Percentiles rank a stretch among this genome's conserved stretches.
These are phyloP conservation scores for Drosophila subquinaria DNA, from an alignment of 2,888 invertebrate genomes.

Conservation along the genomic window DNA sequence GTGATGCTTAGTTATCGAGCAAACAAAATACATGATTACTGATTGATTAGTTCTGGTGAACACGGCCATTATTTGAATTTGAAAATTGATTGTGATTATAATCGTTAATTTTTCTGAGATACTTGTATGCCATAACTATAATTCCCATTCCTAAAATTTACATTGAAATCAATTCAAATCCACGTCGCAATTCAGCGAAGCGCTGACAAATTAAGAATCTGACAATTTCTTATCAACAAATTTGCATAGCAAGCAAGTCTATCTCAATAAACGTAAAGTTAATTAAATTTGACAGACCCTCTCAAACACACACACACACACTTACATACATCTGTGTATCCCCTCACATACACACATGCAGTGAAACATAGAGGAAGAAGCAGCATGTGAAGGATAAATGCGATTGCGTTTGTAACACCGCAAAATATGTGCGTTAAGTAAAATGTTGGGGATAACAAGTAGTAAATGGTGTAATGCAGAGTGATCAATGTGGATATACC, in stretches of 20 bases:
- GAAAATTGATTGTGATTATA: too few species aligned
- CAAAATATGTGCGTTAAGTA: conserved; percentile 38
- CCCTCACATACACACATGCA: background rate
- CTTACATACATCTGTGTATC: background rate
- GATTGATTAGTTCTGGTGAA: too few species aligned
- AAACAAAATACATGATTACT: too few species aligned
- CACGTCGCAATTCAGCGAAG: conserved; percentile 32
- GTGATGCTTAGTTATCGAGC: too few species aligned
- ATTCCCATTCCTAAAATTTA: background rate
- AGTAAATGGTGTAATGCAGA: background rate
- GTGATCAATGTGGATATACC: background rate
- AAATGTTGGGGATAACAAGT: conserved; percentile 27
- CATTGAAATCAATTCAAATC: conserved; percentile 6
- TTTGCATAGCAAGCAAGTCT: conserved; percentile 43
- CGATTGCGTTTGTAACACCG: conserved; percentile 26
- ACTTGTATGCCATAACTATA: background rate
- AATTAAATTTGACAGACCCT: conserved; percentile 50
- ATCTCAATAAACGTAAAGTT: conserved; percentile 44
- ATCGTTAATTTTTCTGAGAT: background rate
- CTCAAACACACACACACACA: background rate
- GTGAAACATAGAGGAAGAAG: background rate
- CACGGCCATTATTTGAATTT: too few species aligned
- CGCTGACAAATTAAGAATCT: conserved; percentile 54
- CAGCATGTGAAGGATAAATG: conserved; percentile 10
- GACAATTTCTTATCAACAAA: conserved; percentile 39